These are phyloP conservation scores for Chaetura pelagica DNA, from an alignment of 2,113 vertebrate species.

Conservation along the genomic window DNA sequence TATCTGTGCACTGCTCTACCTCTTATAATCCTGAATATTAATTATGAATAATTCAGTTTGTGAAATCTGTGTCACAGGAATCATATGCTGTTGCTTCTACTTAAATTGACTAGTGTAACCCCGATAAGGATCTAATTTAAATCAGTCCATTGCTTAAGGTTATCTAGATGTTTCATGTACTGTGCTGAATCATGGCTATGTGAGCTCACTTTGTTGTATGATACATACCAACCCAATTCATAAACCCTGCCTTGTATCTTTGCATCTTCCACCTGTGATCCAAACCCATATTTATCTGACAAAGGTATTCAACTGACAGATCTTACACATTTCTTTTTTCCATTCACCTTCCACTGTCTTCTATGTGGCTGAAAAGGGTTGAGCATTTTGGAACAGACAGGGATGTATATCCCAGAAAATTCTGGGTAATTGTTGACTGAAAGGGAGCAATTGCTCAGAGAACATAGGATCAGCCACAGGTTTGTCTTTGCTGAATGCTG, in stretches of 20 bases:
- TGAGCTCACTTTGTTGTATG: neutral
- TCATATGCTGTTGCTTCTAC: neutral
- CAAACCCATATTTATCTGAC: neutral
- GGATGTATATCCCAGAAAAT: neutral
- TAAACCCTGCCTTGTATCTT: neutral
- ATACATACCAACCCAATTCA: neutral
- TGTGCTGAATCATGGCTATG: neutral
- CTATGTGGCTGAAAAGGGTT: neutral
- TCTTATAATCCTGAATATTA: neutral
- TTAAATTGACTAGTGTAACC: neutral
- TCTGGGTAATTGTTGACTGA: neutral
- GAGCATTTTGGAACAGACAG: neutral
- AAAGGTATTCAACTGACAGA: neutral
- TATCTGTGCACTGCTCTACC: neutral
- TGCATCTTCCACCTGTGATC: neutral
- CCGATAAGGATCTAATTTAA: neutral
- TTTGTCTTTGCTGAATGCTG: neutral
- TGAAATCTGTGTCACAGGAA: neutral
- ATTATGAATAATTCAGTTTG: neutral
- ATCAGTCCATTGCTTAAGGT: neutral
- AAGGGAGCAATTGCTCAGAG: neutral
- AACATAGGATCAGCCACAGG: neutral
- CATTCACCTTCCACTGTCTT: neutral
- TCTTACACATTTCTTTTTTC: neutral
- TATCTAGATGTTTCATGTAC: neutral